Conservation (phyloP, 1,140 invertebrate genomes). For the Subanguina moxae region DNA sequence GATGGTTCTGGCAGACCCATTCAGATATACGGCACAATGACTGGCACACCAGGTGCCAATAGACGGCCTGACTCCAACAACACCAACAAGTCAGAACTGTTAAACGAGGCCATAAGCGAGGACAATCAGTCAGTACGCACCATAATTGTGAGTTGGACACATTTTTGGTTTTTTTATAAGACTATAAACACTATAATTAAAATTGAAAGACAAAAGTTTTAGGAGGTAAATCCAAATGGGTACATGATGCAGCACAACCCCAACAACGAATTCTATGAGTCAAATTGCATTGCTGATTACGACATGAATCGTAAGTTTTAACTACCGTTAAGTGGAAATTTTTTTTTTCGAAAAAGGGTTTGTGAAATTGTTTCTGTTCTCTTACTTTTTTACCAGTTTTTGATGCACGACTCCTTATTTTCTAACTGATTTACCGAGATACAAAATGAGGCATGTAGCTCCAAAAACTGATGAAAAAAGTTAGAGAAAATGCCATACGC, state of each 20-base stretch:
- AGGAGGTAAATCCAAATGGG: constrained; percentile 17
- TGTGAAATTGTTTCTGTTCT: too few species aligned
- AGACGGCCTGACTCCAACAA: constrained; percentile 33
- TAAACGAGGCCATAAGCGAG: constrained; percentile 39
- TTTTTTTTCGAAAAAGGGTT: too few species aligned
- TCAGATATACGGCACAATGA: constrained; percentile 55
- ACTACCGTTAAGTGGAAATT: too few species aligned
- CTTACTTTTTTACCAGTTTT: too few species aligned
- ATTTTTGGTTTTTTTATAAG: not conserved
- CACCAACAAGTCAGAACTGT: constrained; percentile 39
- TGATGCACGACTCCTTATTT: too few species aligned
- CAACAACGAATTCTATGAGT: constrained; percentile 2
- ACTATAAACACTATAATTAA: not conserved
- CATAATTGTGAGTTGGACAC: constrained; percentile 49
- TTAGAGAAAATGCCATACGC: too few species aligned
- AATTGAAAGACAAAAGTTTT: not conserved
- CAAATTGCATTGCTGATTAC: constrained; percentile 14
- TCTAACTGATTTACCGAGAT: too few species aligned
- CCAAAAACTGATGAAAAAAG: too few species aligned
- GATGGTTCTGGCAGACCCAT: constrained; percentile 41
- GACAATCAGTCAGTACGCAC: constrained; percentile 54
- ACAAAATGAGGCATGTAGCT: too few species aligned
- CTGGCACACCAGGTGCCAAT: constrained; percentile 29
- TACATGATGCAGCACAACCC: constrained; percentile 8
- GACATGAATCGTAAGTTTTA: constrained; percentile 10